Evolutionary conservation across 2,113 vertebrate genomes (phyloP), one percentile per base, ranked within the genome.

Genomic region (Thunnus thynnus): DNA sequence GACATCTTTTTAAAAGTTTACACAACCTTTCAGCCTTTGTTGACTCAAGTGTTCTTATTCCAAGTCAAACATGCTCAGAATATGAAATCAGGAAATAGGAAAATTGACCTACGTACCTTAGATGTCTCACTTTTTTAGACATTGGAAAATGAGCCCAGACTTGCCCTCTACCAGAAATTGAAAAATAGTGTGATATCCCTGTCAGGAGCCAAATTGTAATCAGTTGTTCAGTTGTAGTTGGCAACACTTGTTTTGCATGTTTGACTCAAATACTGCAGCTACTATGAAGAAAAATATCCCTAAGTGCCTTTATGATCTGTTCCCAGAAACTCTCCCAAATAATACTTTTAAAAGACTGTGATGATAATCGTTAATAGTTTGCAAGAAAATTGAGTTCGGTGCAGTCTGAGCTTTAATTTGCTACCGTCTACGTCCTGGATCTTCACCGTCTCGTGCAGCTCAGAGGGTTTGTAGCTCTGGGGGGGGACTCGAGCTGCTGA

Each of bases 401-500:
- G 20, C 20, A 20, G 20, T 20, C 1, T 44, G 41, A 11, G 47
- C 36, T 41, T 41, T 41, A 41, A 9, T 41, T 41, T 2, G 2
- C 36, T 41, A 1, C 36, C 9, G 36, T 41, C 9, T 41, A 9
- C 7, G 8, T 41, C 36, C 1, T 7, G 69, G 70, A 65, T 87
- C 80, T 76, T 22, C 68, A 51, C 78, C 72, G 13, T 51, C 55
- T 68, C 46, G 56, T 80, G 83, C 73, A 63, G 22, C 64, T 57
- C 52, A 14, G 84, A 82, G 86, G 80, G 65, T 54, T 76, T 9
- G 20, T 51, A 60, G 76, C 62, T 56, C 72, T 65, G 0, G 36
- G 7, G 47, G 72, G 87, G 81, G 76, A 65, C 52, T 52, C 73
- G 8, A 46, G 60, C 76, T 62, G 76, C 62, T 78, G 57, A 20